phyloP scores from a whole-genome alignment of 2,113 vertebrate genomes.

The Dromiciops gliroides region DNA sequence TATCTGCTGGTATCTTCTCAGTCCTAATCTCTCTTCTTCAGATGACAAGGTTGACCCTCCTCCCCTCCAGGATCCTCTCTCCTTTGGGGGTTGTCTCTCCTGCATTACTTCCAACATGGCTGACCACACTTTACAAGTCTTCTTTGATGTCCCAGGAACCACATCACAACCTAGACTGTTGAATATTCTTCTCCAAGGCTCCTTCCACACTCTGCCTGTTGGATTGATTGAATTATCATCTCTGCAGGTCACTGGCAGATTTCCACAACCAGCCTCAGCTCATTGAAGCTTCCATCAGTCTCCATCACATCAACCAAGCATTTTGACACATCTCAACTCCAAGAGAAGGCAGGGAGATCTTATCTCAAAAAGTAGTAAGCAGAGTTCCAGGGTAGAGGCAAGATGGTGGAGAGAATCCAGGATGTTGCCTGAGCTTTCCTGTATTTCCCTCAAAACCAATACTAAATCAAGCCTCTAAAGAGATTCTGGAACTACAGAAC shows the following conservation, averaged over 20 bases:
- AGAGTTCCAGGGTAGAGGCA: too few relatives aligned
- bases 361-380: neutral
- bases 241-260: neutral
- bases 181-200: neutral
- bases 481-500: too few relatives aligned
- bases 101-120: neutral
- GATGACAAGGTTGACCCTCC: neutral
- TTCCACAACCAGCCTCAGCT: neutral
- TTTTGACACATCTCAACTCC: neutral
- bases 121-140: neutral
- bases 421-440: too few relatives aligned
- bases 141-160: neutral
- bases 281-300: neutral
- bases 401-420: too few relatives aligned
- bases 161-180: neutral
- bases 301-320: neutral
- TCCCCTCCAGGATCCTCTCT: neutral
- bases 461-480: too few relatives aligned
- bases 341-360: neutral
- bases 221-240: neutral
- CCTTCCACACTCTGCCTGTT: neutral
- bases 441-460: too few relatives aligned
- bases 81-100: neutral
- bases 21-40: neutral
- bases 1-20: too few relatives aligned